Percentiles rank a stretch among this genome's conserved stretches.
Conservation (phyloP, 1,140 invertebrate species). For the Galendromus occidentalis region DNA sequence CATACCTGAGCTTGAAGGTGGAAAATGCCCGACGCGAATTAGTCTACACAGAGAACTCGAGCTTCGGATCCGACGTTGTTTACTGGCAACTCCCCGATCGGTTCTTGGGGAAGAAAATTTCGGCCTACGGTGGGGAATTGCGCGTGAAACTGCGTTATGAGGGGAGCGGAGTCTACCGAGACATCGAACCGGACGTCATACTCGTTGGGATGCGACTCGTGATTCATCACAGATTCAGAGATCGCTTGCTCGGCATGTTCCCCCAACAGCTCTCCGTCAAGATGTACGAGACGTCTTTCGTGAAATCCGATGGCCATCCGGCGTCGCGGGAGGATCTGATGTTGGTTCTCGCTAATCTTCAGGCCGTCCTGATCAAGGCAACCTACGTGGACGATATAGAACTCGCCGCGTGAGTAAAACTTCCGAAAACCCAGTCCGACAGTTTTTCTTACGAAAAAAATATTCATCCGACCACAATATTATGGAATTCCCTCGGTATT, state of each 20-base stretch:
- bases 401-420: conserved; percentile 43
- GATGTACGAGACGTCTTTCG: conserved; percentile 38
- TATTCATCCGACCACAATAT: too few species aligned
- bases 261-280: neutral
- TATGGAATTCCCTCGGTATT: too few species aligned
- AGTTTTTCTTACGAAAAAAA: too few species aligned
- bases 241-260: neutral
- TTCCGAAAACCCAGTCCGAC: too few species aligned
- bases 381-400: conserved; percentile 62
- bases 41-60: neutral
- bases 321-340: conserved; percentile 67
- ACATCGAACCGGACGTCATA: conserved; percentile 12
- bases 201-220: conserved; percentile 9
- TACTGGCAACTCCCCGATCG: conserved; percentile 14
- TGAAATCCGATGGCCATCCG: conserved; percentile 52
- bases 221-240: conserved; percentile 8
- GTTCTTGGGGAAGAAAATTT: conserved; percentile 6
- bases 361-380: conserved; percentile 71
- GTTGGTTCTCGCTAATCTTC: conserved; percentile 72
- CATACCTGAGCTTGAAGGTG: neutral
- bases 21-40: neutral
- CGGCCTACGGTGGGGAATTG: conserved; percentile 13
- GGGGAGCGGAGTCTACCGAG: conserved; percentile 19
- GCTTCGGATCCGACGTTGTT: neutral
- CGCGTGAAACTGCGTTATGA: conserved; percentile 22